phyloP scores from a whole-genome alignment of 2,797 vertebrate genomes.

The Setipinna tenuifilis region DNA sequence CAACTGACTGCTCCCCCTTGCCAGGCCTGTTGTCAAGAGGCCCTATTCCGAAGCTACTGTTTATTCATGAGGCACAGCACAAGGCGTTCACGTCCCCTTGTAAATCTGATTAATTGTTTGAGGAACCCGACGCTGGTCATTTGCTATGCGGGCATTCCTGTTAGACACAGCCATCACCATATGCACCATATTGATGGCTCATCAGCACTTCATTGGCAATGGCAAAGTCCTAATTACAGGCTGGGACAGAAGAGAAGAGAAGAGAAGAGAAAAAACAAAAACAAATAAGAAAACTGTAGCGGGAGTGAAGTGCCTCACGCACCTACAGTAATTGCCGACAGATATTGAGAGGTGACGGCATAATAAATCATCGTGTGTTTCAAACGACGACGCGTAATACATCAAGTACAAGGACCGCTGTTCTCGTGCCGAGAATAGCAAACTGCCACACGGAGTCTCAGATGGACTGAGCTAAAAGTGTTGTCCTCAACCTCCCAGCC shows the following conservation, averaged over 20 bases:
- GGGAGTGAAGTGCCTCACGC: neutral
- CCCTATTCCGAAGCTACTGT: neutral
- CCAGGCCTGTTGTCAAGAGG: neutral
- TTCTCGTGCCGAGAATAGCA: neutral
- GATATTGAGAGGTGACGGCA: conserved; percentile 20
- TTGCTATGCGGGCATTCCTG: neutral
- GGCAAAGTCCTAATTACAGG: neutral
- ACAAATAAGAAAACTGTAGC: neutral
- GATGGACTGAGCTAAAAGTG: conserved; percentile 20
- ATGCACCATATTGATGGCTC: conserved; percentile 13
- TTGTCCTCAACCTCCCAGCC: neutral
- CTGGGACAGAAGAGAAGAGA: neutral
- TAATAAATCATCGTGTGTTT: conserved; percentile 22
- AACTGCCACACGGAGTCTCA: neutral
- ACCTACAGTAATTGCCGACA: conserved; percentile 1
- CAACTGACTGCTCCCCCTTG: too few relatives aligned
- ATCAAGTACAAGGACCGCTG: conserved; percentile 3
- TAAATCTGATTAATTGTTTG: neutral
- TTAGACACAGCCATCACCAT: conserved; percentile 14
- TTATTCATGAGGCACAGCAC: neutral
- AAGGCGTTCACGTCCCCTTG: neutral
- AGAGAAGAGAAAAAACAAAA: too few relatives aligned
- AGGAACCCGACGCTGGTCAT: neutral
- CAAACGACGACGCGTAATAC: conserved; percentile 5
- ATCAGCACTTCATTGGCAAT: conserved; percentile 18